Evolutionary conservation across 2,888 invertebrate species (phyloP).

Genomic region (Microdon myrmicae): DNA sequence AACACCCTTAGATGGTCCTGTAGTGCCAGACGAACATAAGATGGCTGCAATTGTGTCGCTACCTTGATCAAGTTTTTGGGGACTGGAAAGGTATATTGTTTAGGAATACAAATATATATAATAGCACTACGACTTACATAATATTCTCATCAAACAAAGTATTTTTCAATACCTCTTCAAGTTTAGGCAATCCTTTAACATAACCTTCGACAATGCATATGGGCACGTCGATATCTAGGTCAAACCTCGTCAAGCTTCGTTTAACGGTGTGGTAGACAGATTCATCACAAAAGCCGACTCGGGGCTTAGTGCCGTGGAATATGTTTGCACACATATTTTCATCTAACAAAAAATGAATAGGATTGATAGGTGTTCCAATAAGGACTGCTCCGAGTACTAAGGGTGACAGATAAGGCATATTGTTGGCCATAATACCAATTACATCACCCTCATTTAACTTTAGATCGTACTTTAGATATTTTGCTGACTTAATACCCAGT

Average conservation of each 20-base stretch:
- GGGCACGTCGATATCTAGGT: conserved; percentile 57
- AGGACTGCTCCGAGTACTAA: conserved; percentile 60
- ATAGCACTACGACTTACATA: conserved; percentile 54
- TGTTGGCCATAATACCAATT: conserved; percentile 60
- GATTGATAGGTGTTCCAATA: conserved; percentile 62
- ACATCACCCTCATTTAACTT: conserved; percentile 61
- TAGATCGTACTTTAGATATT: conserved; percentile 27
- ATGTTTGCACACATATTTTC: conserved; percentile 54
- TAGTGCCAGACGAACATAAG: conserved; percentile 55
- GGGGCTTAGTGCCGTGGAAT: conserved; percentile 36
- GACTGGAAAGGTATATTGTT: conserved; percentile 13
- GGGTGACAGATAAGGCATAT: conserved; percentile 61
- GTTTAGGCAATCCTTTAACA: conserved; percentile 55
- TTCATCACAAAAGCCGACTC: conserved; percentile 42
- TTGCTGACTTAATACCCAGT: conserved; percentile 11
- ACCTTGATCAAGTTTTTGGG: conserved; percentile 24
- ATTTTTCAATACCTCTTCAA: conserved; percentile 59
- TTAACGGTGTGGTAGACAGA: conserved; percentile 24
- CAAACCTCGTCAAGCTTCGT: conserved; percentile 55
- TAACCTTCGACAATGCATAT: conserved; percentile 59
- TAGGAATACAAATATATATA: not conserved
- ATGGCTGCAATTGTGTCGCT: conserved; percentile 40
- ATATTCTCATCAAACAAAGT: conserved; percentile 57
- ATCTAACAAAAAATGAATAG: conserved; percentile 60
- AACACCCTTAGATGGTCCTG: conserved; percentile 53